phyloP scores from a whole-genome alignment of 2,113 vertebrate genomes.

The Periophthalmodon schlosseri region DNA sequence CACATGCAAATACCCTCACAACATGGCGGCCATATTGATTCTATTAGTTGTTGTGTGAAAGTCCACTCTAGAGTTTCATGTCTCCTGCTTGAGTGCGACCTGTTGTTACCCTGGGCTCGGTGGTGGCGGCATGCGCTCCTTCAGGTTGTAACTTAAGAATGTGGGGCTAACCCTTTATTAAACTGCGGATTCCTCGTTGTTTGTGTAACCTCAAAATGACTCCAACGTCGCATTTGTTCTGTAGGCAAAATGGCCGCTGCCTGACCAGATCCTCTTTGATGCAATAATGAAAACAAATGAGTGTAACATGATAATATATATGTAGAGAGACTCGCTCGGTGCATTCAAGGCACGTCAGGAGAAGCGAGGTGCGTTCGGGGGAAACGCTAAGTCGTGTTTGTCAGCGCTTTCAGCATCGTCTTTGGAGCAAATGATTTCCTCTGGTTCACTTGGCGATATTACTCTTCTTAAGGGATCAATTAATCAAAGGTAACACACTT shows the following conservation, averaged over 20 bases:
- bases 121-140: conserved; percentile 51
- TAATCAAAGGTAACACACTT: conserved; percentile 65
- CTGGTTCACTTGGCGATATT: conserved; percentile 67
- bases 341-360: conserved; percentile 59
- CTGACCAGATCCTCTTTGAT: conserved; percentile 76
- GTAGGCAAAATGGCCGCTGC: conserved; percentile 72
- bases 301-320: conserved; percentile 76
- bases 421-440: conserved; percentile 71
- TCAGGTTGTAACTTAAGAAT: conserved; percentile 73
- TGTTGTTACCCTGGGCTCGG: conserved; percentile 50
- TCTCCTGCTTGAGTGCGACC: not conserved
- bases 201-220: conserved; percentile 73
- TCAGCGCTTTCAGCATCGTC: conserved; percentile 74
- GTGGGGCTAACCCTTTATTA: conserved; percentile 75
- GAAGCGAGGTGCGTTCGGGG: conserved; percentile 68
- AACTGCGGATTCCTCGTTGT: conserved; percentile 71
- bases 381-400: conserved; percentile 73
- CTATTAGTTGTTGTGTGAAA: not conserved
- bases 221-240: conserved; percentile 75
- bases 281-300: conserved; percentile 79
- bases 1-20: not conserved
- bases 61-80: not conserved
- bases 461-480: conserved; percentile 64
- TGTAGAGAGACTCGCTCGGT: conserved; percentile 20
- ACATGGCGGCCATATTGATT: not conserved